phyloP scores from a whole-genome alignment of 2,888 invertebrate species.

The Helobdella robusta region DNA sequence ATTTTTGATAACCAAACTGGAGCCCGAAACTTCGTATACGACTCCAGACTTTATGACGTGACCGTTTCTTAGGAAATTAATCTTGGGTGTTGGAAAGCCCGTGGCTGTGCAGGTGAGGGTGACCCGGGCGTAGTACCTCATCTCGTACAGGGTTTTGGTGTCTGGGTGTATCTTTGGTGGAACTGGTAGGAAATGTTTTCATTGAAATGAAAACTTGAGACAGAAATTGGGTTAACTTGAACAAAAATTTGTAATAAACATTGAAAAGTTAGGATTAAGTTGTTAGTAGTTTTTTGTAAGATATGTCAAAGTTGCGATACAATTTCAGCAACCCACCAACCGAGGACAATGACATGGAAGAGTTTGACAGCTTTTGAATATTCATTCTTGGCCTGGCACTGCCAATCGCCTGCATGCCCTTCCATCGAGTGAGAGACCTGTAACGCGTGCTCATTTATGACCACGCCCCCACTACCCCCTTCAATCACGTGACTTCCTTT shows the following conservation, averaged over 20 bases:
- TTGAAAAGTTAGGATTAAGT: too few relatives aligned
- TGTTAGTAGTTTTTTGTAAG: too few relatives aligned
- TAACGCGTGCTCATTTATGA: too few relatives aligned
- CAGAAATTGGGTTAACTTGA: too few relatives aligned
- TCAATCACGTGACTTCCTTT: background rate
- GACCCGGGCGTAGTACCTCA: background rate
- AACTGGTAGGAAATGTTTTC: background rate
- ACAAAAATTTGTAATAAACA: too few relatives aligned
- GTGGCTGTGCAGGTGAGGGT: conserved; percentile 43
- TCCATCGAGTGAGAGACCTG: too few relatives aligned
- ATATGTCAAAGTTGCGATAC: too few relatives aligned
- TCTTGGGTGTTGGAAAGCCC: conserved; percentile 48
- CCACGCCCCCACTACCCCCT: too few relatives aligned
- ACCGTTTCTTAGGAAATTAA: conserved; percentile 38
- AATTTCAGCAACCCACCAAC: background rate
- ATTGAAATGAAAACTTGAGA: too few relatives aligned
- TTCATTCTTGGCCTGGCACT: background rate
- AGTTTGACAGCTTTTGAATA: background rate
- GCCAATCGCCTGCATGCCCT: background rate
- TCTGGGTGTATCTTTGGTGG: background rate
- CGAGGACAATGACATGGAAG: background rate
- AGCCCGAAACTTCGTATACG: background rate
- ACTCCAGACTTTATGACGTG: background rate
- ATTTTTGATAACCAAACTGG: background rate
- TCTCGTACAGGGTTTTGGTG: background rate